phyloP scores from a whole-genome alignment of 2,113 vertebrate genomes.

The Podiceps cristatus region DNA sequence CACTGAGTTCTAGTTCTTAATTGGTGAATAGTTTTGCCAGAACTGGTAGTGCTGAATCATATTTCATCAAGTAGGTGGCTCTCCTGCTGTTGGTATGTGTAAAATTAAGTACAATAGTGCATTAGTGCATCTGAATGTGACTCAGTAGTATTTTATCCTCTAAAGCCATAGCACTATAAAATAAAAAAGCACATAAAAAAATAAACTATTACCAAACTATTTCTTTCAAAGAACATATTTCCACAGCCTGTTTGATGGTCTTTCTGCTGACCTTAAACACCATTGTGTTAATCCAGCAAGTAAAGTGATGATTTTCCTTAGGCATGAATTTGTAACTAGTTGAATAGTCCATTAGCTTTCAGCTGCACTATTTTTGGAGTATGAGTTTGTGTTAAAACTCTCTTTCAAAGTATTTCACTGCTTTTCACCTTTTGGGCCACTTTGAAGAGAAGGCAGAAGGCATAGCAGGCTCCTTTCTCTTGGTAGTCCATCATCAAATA shows the following conservation, averaged over 20 bases:
- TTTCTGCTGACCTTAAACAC: not conserved
- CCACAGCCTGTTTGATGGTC: not conserved
- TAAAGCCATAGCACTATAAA: not conserved
- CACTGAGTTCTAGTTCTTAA: not conserved
- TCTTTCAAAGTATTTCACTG: not conserved
- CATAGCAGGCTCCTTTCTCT: not conserved
- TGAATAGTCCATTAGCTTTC: not conserved
- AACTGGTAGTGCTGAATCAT: not conserved
- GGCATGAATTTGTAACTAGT: not conserved
- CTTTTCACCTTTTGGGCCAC: not conserved
- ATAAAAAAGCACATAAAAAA: not conserved
- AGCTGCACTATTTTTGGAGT: not conserved
- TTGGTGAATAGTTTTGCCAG: not conserved
- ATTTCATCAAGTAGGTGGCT: not conserved
- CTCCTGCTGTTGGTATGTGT: not conserved
- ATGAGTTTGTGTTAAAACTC: not conserved
- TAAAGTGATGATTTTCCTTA: not conserved
- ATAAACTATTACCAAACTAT: not conserved
- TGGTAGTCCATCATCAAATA: not conserved
- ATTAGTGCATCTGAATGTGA: not conserved
- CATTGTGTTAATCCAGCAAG: not conserved
- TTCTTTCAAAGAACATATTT: not conserved
- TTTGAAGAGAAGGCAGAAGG: not conserved
- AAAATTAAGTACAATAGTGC: not conserved
- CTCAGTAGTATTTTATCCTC: not conserved